Evolutionary conservation across 2,888 invertebrate genomes (phyloP).

Genomic region (Drosophila imparisetae): DNA sequence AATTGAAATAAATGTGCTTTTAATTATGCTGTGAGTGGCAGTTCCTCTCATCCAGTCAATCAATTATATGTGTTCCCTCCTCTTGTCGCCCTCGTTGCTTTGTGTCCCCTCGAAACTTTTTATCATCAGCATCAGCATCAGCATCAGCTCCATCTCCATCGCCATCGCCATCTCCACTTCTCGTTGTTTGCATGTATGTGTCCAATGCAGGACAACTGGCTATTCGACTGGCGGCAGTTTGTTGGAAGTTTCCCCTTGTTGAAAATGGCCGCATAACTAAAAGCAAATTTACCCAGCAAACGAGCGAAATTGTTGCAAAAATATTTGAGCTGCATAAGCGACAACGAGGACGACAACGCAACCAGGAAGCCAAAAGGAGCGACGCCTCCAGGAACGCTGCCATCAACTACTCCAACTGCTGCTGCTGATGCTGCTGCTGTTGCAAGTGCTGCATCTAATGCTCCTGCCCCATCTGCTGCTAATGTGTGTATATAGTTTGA

Average conservation of each 20-base stretch:
- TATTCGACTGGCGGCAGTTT: conserved; percentile 37
- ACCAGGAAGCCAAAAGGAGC: conserved; percentile 7
- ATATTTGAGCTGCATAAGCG: conserved; percentile 74
- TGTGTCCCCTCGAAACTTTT: not conserved
- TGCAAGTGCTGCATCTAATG: not conserved
- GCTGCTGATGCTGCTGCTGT: conserved; percentile 4
- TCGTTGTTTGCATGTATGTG: not conserved
- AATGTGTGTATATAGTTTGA: conserved; percentile 51
- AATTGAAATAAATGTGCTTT: conserved; percentile 75
- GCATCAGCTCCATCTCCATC: not conserved
- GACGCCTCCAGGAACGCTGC: not conserved
- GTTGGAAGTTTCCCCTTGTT: conserved; percentile 38
- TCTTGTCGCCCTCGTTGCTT: conserved; percentile 27
- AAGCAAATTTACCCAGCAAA: conserved; percentile 73
- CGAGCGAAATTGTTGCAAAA: conserved; percentile 75
- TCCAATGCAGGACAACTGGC: conserved; percentile 25
- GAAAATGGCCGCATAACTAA: conserved; percentile 73
- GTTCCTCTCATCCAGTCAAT: conserved; percentile 60
- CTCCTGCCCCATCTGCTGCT: not conserved
- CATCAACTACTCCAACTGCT: not conserved
- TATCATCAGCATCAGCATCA: not conserved
- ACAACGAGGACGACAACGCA: conserved; percentile 12
- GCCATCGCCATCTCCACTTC: not conserved
- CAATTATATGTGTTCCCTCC: conserved; percentile 56
- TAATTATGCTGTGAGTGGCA: conserved; percentile 69